Conservation (phyloP, 2,797 vertebrate genomes). For the Melanotaenia nigrans region DNA sequence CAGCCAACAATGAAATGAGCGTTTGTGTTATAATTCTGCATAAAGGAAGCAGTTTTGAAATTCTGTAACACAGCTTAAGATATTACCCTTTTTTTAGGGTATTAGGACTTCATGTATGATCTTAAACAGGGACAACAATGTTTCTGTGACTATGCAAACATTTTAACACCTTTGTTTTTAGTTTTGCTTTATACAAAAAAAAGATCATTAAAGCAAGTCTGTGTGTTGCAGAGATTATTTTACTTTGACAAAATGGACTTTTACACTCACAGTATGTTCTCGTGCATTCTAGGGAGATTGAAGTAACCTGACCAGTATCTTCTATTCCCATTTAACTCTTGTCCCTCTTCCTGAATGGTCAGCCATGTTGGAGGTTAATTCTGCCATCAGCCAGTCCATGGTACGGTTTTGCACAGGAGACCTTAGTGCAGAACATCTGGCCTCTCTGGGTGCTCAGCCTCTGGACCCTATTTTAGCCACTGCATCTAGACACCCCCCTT, state of each 20-base stretch:
- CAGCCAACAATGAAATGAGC: not conserved
- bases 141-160: constrained; percentile 14
- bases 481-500: constrained; percentile 69
- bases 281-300: not conserved
- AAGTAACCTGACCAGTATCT: constrained; percentile 1
- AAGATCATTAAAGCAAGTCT: not conserved
- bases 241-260: no score
- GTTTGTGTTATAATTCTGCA: not conserved
- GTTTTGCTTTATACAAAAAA: not conserved
- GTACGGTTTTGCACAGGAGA: constrained; percentile 86
- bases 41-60: not conserved
- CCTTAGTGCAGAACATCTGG: constrained; percentile 70
- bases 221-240: no score
- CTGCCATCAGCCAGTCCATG: constrained; percentile 85
- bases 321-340: constrained; percentile 12
- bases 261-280: not conserved
- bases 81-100: not conserved
- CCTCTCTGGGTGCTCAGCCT: constrained; percentile 74
- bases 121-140: constrained; percentile 2
- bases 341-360: constrained; percentile 22
- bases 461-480: constrained; percentile 85
- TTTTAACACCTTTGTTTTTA: not conserved
- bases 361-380: constrained; percentile 87
- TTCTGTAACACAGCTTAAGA: not conserved
- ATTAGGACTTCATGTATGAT: constrained; percentile 4